Evolutionary conservation across 2,888 invertebrate species (phyloP), one percentile per base, ranked within the genome.

Genomic region (Mongoloraphidia duomilia): DNA sequence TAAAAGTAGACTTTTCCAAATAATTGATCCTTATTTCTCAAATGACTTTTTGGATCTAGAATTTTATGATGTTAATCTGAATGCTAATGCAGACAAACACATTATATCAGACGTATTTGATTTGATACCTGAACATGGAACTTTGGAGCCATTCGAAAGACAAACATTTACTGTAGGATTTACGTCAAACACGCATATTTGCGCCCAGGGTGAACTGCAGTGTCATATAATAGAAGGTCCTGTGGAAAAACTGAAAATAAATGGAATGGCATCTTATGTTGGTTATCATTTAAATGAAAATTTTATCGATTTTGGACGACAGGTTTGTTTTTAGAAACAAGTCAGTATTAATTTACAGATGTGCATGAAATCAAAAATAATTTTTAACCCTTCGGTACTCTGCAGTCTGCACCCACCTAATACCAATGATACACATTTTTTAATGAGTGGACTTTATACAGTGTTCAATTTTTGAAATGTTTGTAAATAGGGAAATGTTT

Each of bases 181-280:
- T 54, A 66, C 62, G 51, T 74, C 75, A 3, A 65, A 61, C 49
- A 50, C 54, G 5, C 69, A 75, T 54, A 68, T 70, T 8, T 66
- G 58, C 46, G 61, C 77, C 3, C 63, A 64, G 48, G 75, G 72
- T n/a, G 57, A 61, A 34, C 62, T 73, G 0, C 64, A 72, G 51
- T 78, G 76, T 58, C 68, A 73, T 53, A 70, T 80, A 33, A 58
- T 72, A 36, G 77, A 75, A 9, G 80, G 80, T 1, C 76, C 75
- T 2, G 57, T 72, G 0, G 76, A 79, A 63, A 55, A 59, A 1
- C 60, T 80, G 33, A 50, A 60, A 37, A 63, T 80, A 2, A 63
- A 62, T 1, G 80, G 75, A 1, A 68, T 66, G 58, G 72, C 75
- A 50, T 73, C 75, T 6, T 65, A 69, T 49, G 62, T 78, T 46